Conservation (phyloP, 2,113 vertebrate genomes). For the Trogon melanurus region DNA sequence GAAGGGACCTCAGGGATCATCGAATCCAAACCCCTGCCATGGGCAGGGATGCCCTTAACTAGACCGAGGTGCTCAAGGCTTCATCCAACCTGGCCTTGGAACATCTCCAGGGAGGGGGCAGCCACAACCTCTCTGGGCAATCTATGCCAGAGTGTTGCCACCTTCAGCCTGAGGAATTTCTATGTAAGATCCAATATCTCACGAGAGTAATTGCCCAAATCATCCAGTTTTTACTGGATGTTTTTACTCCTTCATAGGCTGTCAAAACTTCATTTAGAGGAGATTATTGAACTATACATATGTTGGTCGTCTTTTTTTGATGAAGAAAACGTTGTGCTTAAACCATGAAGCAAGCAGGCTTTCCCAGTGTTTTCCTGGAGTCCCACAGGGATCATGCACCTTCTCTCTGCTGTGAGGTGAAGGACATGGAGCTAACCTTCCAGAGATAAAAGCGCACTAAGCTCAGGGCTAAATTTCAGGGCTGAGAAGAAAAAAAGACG, state of each 20-base stretch:
- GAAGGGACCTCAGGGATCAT: no score
- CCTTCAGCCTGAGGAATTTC: no score
- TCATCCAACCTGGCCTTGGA: no score
- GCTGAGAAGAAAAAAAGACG: background rate
- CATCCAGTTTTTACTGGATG: accelerated
- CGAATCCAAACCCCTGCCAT: no score
- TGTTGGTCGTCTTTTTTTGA: background rate
- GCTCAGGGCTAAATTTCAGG: background rate
- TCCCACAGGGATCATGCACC: accelerated
- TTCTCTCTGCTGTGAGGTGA: background rate
- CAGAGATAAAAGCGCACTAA: background rate
- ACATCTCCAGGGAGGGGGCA: no score
- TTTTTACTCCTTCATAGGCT: background rate
- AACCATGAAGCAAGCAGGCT: background rate
- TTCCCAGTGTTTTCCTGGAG: background rate
- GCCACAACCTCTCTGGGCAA: no score
- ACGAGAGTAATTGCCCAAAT: background rate
- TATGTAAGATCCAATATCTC: background rate
- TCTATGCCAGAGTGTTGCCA: no score
- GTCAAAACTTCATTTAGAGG: background rate
- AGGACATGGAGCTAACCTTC: background rate
- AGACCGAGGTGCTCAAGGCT: no score
- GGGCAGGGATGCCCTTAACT: no score
- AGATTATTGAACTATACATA: background rate
- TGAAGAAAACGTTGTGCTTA: background rate